A percentile compares a stretch with the other conserved stretches of the same genome.
These are phyloP conservation scores for Pollenia angustigena DNA, from an alignment of 2,888 invertebrate species.

Conservation along the genomic window DNA sequence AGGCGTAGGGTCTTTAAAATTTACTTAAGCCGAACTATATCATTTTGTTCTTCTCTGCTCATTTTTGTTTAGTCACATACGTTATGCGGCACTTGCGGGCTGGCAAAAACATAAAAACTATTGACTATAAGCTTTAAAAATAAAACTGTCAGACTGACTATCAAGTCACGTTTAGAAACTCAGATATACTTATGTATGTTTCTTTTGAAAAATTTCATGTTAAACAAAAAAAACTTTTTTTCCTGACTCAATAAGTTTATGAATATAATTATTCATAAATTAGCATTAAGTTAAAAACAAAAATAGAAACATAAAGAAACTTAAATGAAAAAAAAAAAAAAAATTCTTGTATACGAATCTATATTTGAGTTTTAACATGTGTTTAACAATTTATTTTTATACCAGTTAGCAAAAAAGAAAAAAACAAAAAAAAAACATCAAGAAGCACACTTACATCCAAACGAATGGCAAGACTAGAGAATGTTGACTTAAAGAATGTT, in stretches of 20 bases:
- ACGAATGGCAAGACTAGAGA: neutral
- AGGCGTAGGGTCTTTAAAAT: neutral
- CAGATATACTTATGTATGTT: neutral
- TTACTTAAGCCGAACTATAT: neutral
- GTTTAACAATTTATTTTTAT: constrained; percentile 30
- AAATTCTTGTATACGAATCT: neutral
- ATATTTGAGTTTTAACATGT: constrained; percentile 39
- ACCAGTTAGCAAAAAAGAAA: neutral
- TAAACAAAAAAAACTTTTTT: constrained; percentile 21
- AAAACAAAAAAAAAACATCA: neutral
- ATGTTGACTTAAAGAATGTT: neutral
- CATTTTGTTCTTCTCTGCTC: neutral
- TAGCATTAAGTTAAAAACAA: constrained; percentile 55
- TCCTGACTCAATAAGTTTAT: constrained; percentile 30
- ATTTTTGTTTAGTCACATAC: neutral
- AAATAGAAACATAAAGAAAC: constrained; percentile 28
- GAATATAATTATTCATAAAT: constrained; percentile 65
- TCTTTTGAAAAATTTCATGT: neutral
- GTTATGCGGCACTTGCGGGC: neutral
- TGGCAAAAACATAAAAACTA: constrained; percentile 12
- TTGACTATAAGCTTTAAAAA: neutral
- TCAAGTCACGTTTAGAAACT: constrained; percentile 59
- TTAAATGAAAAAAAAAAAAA: neutral
- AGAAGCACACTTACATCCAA: constrained; percentile 18
- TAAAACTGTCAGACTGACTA: constrained; percentile 17